Evolutionary conservation across 2,113 vertebrate species (phyloP).

Genomic region (Rana temporaria): DNA sequence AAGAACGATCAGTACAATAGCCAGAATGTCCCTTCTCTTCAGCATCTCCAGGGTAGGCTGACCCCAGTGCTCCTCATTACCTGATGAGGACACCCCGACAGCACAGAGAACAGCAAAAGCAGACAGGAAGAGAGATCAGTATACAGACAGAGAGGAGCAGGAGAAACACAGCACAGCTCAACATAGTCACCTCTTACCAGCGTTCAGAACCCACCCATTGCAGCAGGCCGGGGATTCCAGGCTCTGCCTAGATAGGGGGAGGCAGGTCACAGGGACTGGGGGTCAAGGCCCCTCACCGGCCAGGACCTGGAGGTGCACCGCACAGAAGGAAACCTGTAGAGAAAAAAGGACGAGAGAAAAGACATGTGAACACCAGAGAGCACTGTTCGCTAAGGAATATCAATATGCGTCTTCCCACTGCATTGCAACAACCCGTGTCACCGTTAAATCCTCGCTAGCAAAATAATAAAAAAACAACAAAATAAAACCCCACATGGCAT

Average conservation of each 20-base stretch:
- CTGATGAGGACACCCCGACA: conserved; percentile 78
- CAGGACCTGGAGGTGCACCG: conserved; percentile 64
- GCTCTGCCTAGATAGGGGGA: conserved; percentile 65
- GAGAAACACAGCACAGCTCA: conserved; percentile 58
- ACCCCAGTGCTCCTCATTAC: conserved; percentile 95
- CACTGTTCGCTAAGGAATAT: background rate
- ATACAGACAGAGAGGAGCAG: conserved; percentile 66
- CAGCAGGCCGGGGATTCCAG: conserved; percentile 77
- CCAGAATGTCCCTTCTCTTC: conserved; percentile 99
- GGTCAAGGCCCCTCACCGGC: conserved; percentile 54
- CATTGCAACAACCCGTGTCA: background rate
- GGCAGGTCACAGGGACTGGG: conserved; percentile 52
- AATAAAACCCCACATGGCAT: background rate
- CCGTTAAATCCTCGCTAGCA: background rate
- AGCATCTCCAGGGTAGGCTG: conserved; percentile 98
- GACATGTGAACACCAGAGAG: conserved; percentile 19
- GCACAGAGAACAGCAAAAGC: conserved; percentile 57
- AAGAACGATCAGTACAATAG: conserved; percentile 97
- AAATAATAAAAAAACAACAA: background rate
- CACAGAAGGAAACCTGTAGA: conserved; percentile 67
- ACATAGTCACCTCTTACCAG: conserved; percentile 79
- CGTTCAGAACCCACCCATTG: conserved; percentile 89
- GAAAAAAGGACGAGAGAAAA: conserved; percentile 63
- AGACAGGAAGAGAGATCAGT: conserved; percentile 71
- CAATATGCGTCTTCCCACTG: background rate